phyloP scores from a whole-genome alignment of 2,888 invertebrate species.

The Aquatica leii region DNA sequence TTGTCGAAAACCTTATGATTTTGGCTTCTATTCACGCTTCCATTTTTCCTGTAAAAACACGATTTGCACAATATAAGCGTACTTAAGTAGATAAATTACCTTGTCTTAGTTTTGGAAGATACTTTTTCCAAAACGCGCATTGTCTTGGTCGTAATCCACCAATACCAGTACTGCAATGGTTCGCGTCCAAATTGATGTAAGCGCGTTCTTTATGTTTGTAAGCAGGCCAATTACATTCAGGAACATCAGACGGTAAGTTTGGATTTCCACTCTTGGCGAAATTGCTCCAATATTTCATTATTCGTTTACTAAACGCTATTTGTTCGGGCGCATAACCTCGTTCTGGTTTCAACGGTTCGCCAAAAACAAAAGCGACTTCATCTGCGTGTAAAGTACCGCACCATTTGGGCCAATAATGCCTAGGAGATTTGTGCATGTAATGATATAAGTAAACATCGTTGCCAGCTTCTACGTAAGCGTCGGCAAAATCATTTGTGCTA shows the following conservation, averaged over 20 bases:
- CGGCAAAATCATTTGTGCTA: not conserved
- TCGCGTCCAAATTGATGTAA: not conserved
- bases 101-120: too few relatives aligned
- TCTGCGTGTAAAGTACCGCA: not conserved
- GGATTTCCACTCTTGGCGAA: not conserved
- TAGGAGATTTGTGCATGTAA: not conserved
- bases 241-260: not conserved
- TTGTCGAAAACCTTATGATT: too few relatives aligned
- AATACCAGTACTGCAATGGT: not conserved
- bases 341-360: not conserved
- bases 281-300: slow-evolving; percentile 3
- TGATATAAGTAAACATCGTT: not conserved
- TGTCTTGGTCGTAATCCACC: not conserved
- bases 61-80: too few relatives aligned
- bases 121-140: slow-evolving; percentile 85
- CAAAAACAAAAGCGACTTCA: slow-evolving; percentile 1
- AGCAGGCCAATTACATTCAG: not conserved
- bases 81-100: too few relatives aligned
- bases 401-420: not conserved
- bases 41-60: too few relatives aligned
- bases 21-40: too few relatives aligned
- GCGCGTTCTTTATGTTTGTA: not conserved
- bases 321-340: not conserved
- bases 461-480: not conserved
- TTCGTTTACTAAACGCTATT: not conserved